phyloP scores from a whole-genome alignment of 2,113 vertebrate species.

The Xenopus tropicalis region UCB_Xtro_10.0 CM004444.2:90925001-90925500 shows the following conservation, averaged over 20 bases:
- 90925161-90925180: conserved; percentile 88
- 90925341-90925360: no score
- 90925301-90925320: no score
- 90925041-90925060: no score
- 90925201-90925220: conserved; percentile 81
- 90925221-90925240: conserved; percentile 83
- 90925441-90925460: conserved; percentile 59
- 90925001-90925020: no score
- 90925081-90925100: no score
- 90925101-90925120: no score
- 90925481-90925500: conserved; percentile 79
- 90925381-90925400: no score
- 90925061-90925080: no score
- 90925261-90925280: neutral
- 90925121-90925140: conserved; percentile 63
- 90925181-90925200: conserved; percentile 78
- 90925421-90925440: conserved; percentile 67
- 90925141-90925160: conserved; percentile 73
- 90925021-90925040: no score
- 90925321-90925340: no score
- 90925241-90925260: conserved; percentile 71
- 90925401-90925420: conserved; percentile 69
- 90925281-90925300: no score
- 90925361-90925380: no score
- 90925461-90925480: conserved; percentile 72